Base-by-base conservation (phyloP, 37 sponge, comb jelly and placozoan genomes). In the Beroe forskalii region DNA sequence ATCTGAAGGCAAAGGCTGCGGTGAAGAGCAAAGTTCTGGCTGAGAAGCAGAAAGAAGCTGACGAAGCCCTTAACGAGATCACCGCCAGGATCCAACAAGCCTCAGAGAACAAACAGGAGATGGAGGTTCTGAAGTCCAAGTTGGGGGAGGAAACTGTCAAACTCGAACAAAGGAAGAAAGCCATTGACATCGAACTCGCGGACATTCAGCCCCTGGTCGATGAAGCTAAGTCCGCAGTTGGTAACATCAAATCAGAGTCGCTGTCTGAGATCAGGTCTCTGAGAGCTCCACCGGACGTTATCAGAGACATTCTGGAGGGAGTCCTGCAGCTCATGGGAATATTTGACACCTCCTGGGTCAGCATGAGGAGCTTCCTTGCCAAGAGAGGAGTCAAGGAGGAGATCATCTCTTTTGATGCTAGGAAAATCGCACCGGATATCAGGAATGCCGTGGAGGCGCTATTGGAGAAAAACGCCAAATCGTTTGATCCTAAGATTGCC, bases 231-330 rank as follows among this genome's bases (percentile, higher is more conserved):
- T 61, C 91, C 32, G 99, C 99, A 27, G 97, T 98, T 3, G 95
- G 97, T 22, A 94, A 92, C 89, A 96, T 98, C 93, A 98, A 96
- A 43, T 92, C 95, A 30, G 99, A 96, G 67, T 94, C 97, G 0
- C 93, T 98, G 38, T 91, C 97, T 0, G 99, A 98, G 93, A 94
- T 98, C 20, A 92, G 99, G 37, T 95, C 97, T 0, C 91, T 98
- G n/a, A 44, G 97, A 60, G 95, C 95, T 0, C 99, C 99, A n/a
- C 99, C 99, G 0, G 97, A 96, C 20, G 95, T 93, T n/a, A 96
- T 98, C 40, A 69, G 97, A 41, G 99, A 98, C 91, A 98, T 98
- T 60, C 72, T 98, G 76, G 99, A 98, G 62, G 99, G 96, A 0
- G 99, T 98, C 17, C 91, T 98, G 27, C 76, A 94, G 27, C 90